Base-by-base conservation (phyloP, 2,797 vertebrate genomes). In the Amphiprion clarkii region DNA sequence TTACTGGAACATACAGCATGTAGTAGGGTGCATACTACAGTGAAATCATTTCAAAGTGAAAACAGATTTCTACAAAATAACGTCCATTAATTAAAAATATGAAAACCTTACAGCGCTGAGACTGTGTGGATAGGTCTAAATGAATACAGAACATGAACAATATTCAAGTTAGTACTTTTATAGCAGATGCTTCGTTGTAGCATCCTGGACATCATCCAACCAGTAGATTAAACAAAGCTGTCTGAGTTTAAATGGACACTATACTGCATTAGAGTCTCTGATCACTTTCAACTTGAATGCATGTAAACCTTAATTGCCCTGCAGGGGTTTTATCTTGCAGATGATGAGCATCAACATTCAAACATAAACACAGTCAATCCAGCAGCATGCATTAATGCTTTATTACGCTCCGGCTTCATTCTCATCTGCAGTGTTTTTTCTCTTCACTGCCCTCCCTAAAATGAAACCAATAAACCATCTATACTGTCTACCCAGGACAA, bases 241-340 rank as follows among this genome's bases (percentile, higher is more conserved):
- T 23, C 25, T 65, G 25, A n/a, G 12, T 59, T 65, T 74, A 58
- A 65, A 64, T 56, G 1, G 2, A 40, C 25, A 44, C 23, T 31
- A 9, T 17, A 29, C 7, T 7, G 0, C 57, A 64, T 59, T 76
- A 40, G 53, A 66, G 49, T 51, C 62, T 74, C 25, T 46, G 46
- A 53, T 64, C 59, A 62, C n/a, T 27, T 63, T 56, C 27, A 67
- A 74, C 70, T 75, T 76, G 42, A 76, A 76, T 63, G 11, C 59
- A 63, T 72, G 7, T 67, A 60, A 67, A 44, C 53, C 23, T 23
- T 44, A 63, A 75, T 53, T 63, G 29, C 21, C 17, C 76, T 31
- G 0, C 3, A 52, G 70, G 56, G 71, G 79, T 64, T 4, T 51
- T 29, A 21, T 56, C 65, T 62, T 39, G 6, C 36, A 17, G 39